These are phyloP conservation scores for Hiodon tergisus DNA, from an alignment of 2,113 vertebrate species.

Conservation along the genomic window DNA sequence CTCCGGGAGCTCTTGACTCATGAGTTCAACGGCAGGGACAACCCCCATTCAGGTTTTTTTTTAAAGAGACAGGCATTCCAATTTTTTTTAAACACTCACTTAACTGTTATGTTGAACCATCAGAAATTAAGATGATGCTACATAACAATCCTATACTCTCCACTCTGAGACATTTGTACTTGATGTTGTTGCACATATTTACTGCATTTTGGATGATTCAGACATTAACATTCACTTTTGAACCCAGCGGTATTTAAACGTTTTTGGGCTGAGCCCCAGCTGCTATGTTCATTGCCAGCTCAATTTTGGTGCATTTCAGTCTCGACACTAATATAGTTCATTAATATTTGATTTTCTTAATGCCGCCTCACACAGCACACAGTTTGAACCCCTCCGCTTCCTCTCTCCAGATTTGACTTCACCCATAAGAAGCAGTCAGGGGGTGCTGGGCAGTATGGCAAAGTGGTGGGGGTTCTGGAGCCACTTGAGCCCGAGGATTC, in stretches of 20 bases:
- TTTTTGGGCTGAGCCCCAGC: too few relatives aligned
- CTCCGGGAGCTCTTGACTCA: slow-evolving; percentile 7
- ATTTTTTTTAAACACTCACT: not conserved
- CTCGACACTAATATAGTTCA: too few relatives aligned
- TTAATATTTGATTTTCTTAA: too few relatives aligned
- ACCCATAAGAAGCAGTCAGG: slow-evolving; percentile 92
- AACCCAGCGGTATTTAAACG: too few relatives aligned
- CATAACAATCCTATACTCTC: not conserved
- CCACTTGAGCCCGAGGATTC: slow-evolving; percentile 73
- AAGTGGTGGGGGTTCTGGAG: slow-evolving; percentile 81
- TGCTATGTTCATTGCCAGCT: too few relatives aligned
- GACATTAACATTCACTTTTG: too few relatives aligned
- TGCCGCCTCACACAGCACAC: too few relatives aligned
- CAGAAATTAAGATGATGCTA: not conserved
- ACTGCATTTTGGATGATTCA: too few relatives aligned
- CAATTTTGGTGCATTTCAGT: too few relatives aligned
- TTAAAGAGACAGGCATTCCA: slow-evolving; percentile 58
- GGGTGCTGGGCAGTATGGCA: slow-evolving; percentile 88
- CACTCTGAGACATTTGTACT: too few relatives aligned
- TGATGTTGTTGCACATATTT: too few relatives aligned
- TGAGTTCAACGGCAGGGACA: slow-evolving; percentile 17
- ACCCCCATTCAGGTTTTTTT: slow-evolving; percentile 33
- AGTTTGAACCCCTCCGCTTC: not conserved
- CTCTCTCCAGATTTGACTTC: slow-evolving; percentile 77
- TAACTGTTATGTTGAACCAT: not conserved